Evolutionary conservation across 1,140 invertebrate genomes (phyloP).

Genomic region (Copidosoma floridanum): DNA sequence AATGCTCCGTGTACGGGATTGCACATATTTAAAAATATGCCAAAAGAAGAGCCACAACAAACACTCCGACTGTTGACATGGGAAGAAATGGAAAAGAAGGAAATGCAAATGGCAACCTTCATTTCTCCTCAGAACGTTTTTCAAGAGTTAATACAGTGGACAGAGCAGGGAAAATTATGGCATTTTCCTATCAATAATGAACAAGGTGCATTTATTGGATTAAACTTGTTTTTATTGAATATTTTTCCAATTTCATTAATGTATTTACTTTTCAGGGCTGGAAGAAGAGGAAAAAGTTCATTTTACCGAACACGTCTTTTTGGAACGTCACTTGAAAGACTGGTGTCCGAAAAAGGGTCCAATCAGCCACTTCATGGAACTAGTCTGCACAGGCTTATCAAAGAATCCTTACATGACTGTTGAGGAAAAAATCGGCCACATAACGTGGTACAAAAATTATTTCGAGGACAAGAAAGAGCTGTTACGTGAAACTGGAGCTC

Average conservation of each 20-base stretch:
- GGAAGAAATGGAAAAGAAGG: constrained; percentile 64
- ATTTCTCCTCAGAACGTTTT: constrained; percentile 85
- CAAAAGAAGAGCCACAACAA: constrained; percentile 1
- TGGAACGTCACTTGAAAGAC: constrained; percentile 78
- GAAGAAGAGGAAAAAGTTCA: constrained; percentile 76
- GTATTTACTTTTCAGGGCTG: constrained; percentile 61
- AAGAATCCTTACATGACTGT: constrained; percentile 91
- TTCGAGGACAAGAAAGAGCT: constrained; percentile 80
- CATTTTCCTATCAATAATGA: constrained; percentile 97
- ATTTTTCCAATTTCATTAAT: not conserved
- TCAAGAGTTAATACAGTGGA: constrained; percentile 92
- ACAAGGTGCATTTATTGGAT: constrained; percentile 65
- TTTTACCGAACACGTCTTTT: constrained; percentile 91
- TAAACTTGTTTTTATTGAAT: not conserved
- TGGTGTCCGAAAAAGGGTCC: constrained; percentile 91
- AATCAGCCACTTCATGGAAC: constrained; percentile 94
- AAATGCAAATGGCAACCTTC: constrained; percentile 64
- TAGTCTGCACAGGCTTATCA: constrained; percentile 89
- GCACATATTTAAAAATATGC: not conserved
- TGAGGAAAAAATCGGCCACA: constrained; percentile 84
- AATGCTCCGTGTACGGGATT: not conserved
- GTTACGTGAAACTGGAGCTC: constrained; percentile 64
- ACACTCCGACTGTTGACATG: constrained; percentile 64
- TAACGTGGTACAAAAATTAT: constrained; percentile 90
- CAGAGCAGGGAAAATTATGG: constrained; percentile 93